These are phyloP conservation scores for Platichthys stellatus DNA, from an alignment of 2,113 vertebrate species.

Conservation along the genomic window DNA sequence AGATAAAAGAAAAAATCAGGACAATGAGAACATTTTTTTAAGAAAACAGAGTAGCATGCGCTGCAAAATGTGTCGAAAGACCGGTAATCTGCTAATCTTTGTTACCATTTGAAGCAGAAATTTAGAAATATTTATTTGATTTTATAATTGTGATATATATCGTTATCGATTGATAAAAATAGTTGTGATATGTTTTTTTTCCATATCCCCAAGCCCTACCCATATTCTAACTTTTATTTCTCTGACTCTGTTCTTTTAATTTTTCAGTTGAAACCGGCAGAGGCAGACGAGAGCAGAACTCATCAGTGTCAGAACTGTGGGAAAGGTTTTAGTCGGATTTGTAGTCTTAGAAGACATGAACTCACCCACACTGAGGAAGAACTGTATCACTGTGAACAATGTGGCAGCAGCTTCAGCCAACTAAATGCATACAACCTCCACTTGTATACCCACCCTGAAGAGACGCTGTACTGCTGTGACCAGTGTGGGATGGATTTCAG, in stretches of 20 bases:
- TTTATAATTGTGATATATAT: no score
- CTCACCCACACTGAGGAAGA: slow-evolving; percentile 22
- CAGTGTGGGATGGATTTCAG: slow-evolving; percentile 45
- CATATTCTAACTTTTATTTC: slow-evolving; percentile 1
- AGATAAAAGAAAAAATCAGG: no score
- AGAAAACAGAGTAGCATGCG: no score
- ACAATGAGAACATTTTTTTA: no score
- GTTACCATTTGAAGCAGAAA: no score
- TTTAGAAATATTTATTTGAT: no score
- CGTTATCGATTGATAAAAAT: no score
- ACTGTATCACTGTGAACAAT: slow-evolving; percentile 30
- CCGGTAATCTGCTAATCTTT: no score
- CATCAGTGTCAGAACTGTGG: slow-evolving; percentile 43
- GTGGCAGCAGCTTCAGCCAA: slow-evolving; percentile 35
- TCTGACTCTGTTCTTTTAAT: background rate
- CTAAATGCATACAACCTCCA: slow-evolving; percentile 6
- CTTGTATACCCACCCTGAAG: slow-evolving; percentile 34
- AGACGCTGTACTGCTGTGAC: slow-evolving; percentile 10
- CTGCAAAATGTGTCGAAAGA: no score
- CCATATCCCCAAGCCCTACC: no score
- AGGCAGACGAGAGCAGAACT: slow-evolving; percentile 20
- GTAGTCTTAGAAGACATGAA: slow-evolving; percentile 45
- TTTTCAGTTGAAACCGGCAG: slow-evolving; percentile 1
- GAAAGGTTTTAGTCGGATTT: slow-evolving; percentile 38
- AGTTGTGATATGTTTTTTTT: no score